Conservation (phyloP, 1,140 invertebrate species). For the Drosophila insularis region DNA sequence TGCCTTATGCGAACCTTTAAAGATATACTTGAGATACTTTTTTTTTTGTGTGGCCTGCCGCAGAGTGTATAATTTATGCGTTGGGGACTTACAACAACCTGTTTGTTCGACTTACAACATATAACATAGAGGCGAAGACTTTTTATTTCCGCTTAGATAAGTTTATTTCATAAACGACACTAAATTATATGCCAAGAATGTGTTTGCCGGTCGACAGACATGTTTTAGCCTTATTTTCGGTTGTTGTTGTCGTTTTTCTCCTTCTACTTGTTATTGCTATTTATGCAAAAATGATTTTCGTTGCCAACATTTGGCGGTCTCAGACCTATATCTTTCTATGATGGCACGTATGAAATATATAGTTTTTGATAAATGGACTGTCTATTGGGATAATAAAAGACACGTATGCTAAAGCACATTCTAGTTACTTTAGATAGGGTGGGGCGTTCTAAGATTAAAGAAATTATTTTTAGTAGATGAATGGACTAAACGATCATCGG, state of each 20-base stretch:
- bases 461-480: too few relatives aligned
- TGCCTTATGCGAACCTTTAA: conserved; percentile 13
- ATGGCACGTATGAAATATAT: conserved; percentile 21
- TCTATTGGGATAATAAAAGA: conserved; percentile 13
- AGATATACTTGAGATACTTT: conserved; percentile 66
- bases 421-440: too few relatives aligned
- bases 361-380: conserved; percentile 14
- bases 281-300: conserved; percentile 79
- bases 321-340: conserved; percentile 7
- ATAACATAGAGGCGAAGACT: conserved; percentile 34
- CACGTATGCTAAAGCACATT: background rate
- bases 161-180: conserved; percentile 80
- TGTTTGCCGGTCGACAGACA: conserved; percentile 66
- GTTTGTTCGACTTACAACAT: conserved; percentile 46
- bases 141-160: conserved; percentile 81
- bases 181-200: conserved; percentile 78
- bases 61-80: conserved; percentile 64
- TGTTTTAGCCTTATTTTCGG: conserved; percentile 41
- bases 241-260: conserved; percentile 62
- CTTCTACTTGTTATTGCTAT: conserved; percentile 73
- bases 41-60: conserved; percentile 34
- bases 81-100: conserved; percentile 61
- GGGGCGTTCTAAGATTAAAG: too few relatives aligned
- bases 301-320: conserved; percentile 16
- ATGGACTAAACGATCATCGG: too few relatives aligned